Conservation (phyloP, 2,113 vertebrate species). For the Larimichthys crocea region DNA sequence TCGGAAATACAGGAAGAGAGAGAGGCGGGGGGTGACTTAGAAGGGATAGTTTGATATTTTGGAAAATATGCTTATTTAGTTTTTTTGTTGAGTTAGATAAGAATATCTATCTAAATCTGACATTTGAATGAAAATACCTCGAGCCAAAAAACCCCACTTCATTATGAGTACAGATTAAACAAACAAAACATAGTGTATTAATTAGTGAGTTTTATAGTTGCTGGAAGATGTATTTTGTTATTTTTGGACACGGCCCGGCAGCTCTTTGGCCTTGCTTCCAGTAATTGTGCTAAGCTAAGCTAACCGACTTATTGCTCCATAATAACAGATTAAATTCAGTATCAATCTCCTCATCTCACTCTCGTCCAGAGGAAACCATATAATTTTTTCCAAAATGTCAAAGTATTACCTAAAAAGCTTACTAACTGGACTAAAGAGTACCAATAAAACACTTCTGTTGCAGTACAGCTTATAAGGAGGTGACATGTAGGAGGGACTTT, state of each 20-base stretch:
- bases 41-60: constrained; percentile 29
- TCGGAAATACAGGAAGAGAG: constrained; percentile 12
- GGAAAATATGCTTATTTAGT: constrained; percentile 7
- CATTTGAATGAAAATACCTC: too few relatives aligned
- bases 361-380: neutral
- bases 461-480: neutral
- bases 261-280: neutral
- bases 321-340: neutral
- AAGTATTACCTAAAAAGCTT: neutral
- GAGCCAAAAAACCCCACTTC: neutral
- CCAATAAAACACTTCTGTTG: neutral
- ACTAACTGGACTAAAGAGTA: neutral
- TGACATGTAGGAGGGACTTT: neutral
- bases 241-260: too few relatives aligned
- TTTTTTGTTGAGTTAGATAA: constrained; percentile 1
- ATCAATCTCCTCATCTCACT: too few relatives aligned
- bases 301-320: neutral
- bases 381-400: neutral
- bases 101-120: neutral
- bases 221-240: too few relatives aligned
- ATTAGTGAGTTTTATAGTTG: too few relatives aligned
- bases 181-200: too few relatives aligned
- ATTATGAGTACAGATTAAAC: neutral
- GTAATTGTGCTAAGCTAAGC: neutral
- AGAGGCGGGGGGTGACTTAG: neutral